Conservation (phyloP, 2,888 invertebrate species). For the Encarsia formosa region DNA sequence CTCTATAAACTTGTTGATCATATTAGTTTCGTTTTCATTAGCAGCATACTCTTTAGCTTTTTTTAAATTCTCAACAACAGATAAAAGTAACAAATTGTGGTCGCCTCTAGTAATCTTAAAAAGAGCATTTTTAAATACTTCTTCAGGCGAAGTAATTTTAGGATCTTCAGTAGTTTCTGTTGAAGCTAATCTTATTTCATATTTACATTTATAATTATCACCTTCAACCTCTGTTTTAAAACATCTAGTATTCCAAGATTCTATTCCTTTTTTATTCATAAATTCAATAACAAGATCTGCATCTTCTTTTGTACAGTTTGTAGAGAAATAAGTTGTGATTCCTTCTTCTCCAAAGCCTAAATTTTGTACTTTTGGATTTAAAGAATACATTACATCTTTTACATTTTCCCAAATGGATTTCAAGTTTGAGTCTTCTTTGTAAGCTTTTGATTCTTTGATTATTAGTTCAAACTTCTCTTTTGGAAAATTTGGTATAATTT, state of each 20-base stretch:
- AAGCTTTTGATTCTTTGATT: conserved; percentile 67
- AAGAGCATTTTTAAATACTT: conserved; percentile 63
- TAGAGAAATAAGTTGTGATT: conserved; percentile 88
- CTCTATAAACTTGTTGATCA: conserved; percentile 79
- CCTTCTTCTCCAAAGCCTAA: conserved; percentile 77
- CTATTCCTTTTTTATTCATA: conserved; percentile 73
- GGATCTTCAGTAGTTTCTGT: conserved; percentile 58
- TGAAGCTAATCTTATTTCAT: conserved; percentile 73
- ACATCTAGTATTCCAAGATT: conserved; percentile 83
- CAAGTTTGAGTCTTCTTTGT: conserved; percentile 59
- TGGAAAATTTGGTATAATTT: conserved; percentile 83
- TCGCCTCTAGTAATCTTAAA: conserved; percentile 78
- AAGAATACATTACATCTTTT: conserved; percentile 63
- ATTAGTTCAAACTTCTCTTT: conserved; percentile 69
- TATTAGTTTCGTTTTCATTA: conserved; percentile 71
- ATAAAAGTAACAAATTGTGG: conserved; percentile 69
- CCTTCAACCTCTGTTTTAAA: conserved; percentile 66
- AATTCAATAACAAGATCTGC: conserved; percentile 73
- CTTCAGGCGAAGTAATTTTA: conserved; percentile 60
- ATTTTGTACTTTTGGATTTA: conserved; percentile 67
- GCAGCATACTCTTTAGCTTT: conserved; percentile 70
- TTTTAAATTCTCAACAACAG: conserved; percentile 65
- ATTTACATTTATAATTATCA: conserved; percentile 44
- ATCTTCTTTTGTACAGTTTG: conserved; percentile 79
- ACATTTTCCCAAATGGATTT: conserved; percentile 61